phyloP scores from a whole-genome alignment of 1,140 invertebrate species.

The Grapholita molesta region DNA sequence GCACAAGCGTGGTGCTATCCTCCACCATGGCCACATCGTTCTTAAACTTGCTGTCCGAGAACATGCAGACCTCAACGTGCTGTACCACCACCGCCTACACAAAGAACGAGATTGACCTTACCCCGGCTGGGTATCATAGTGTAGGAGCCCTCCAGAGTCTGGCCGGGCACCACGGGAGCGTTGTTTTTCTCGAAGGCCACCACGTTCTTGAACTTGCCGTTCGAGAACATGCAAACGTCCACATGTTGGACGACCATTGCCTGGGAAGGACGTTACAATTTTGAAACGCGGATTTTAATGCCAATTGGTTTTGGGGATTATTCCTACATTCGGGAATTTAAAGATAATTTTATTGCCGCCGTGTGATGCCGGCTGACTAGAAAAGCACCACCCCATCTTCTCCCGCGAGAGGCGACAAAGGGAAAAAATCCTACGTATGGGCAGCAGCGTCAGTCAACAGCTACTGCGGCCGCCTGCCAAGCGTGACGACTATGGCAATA shows the following conservation, averaged over 20 bases:
- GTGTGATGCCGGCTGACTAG: no score
- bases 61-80: conserved; percentile 99
- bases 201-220: conserved; percentile 99
- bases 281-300: background rate
- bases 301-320: background rate
- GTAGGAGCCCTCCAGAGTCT: conserved; percentile 81
- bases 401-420: no score
- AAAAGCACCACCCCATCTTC: no score
- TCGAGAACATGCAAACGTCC: conserved; percentile 99
- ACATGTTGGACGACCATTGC: conserved; percentile 96
- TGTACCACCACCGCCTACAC: conserved; percentile 91
- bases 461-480: no score
- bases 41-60: conserved; percentile 99
- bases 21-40: conserved; percentile 96
- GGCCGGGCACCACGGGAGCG: conserved; percentile 82
- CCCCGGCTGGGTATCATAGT: conserved; percentile 84
- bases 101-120: conserved; percentile 32
- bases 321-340: no score
- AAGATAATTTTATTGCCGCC: background rate
- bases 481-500: no score
- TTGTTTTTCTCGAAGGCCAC: conserved; percentile 91
- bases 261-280: conserved; percentile 66
- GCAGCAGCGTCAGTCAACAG: no score
- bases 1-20: conserved; percentile 82
- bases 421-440: no score